Evolutionary conservation across 2,113 vertebrate genomes (phyloP), one percentile per base, ranked within the genome.

Genomic region (Thamnaconus septentrionalis): DNA sequence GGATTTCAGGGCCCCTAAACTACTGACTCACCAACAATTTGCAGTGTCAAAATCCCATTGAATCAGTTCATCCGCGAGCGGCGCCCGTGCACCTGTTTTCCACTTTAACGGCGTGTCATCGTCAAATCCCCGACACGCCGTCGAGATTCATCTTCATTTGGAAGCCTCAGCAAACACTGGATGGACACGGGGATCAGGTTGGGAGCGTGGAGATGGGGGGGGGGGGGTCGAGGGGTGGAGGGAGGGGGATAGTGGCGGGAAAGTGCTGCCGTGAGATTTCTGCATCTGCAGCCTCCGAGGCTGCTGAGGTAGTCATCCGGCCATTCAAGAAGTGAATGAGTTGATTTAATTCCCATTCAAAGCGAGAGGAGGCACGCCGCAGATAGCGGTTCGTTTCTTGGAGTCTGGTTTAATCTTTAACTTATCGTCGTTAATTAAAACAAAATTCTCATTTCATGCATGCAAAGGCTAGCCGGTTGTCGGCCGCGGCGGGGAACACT

Each of bases 111-210:
- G 62, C 39, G 53, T 66, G 18, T 68, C 68, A 52, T 72, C 45
- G 72, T 79, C 70, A 87, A 89, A 90, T 84, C 86, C 77, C 69
- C 72, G 59, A 79, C 86, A 81, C 85, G 69, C 67, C 59, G 61
- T 70, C 56, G 5, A 71, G 79, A 86, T 88, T 90, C 85, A 82
- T 87, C 80, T 72, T 61, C 79, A 61, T 84, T 88, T 61, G 41
- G 79, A 72, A 71, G 82, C 72, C 80, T 89, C 85, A 88, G 85
- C 87, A 85, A 90, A 89, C 58, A 61, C 52, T 52, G 78, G 83
- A 85, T 76, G 74, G 81, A 85, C 81, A 80, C 55, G 59, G 74
- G 74, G 84, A 87, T 85, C 85, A 87, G 79, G 53, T 64, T 55
- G 51, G 58, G 66, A 66, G 52, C 66, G 64, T 43, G 71, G 57